Percentiles rank a stretch among this genome's conserved stretches.
Evolutionary conservation across 30 jellyfish, hydroid and myxozoan genomes (phyloP).

Genomic region (Aurelia aurita): DNA sequence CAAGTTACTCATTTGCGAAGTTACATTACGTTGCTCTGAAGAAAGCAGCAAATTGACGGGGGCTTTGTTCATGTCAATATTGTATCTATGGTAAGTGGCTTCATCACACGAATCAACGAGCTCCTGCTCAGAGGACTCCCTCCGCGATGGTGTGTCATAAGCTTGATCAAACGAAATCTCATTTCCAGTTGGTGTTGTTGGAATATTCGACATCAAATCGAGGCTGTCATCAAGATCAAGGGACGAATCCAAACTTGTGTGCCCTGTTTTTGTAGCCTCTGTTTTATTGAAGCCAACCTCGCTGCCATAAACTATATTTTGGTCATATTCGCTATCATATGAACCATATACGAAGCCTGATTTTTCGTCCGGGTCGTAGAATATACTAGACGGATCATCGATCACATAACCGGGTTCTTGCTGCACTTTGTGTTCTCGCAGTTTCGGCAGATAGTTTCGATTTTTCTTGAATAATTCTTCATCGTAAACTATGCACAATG

Average conservation of each 20-base stretch:
- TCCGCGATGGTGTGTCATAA: constrained; percentile 29
- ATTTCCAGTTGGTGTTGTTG: constrained; percentile 52
- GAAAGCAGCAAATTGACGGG: constrained; percentile 53
- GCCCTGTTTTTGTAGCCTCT: constrained; percentile 26
- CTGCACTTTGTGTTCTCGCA: constrained; percentile 89
- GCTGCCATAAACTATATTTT: not conserved
- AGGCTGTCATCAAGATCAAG: constrained; percentile 92
- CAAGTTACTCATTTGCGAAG: constrained; percentile 59
- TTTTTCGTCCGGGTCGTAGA: constrained; percentile 97
- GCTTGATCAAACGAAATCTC: constrained; percentile 73
- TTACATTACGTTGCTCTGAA: constrained; percentile 30
- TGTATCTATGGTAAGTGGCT: constrained; percentile 50
- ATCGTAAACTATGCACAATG: constrained; percentile 29
- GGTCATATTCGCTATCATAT: constrained; percentile 10
- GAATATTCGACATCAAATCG: constrained; percentile 74
- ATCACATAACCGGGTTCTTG: constrained; percentile 73
- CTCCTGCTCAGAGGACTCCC: constrained; percentile 62
- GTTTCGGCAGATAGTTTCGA: constrained; percentile 67
- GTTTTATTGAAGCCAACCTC: constrained; percentile 36
- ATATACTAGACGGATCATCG: constrained; percentile 98
- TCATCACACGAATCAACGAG: constrained; percentile 61
- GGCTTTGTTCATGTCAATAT: constrained; percentile 30
- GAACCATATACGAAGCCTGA: constrained; percentile 92
- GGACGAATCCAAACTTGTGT: constrained; percentile 60
- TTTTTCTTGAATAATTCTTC: constrained; percentile 44